Conservation (phyloP, 2,888 invertebrate genomes). For the Chirona hameri region DNA sequence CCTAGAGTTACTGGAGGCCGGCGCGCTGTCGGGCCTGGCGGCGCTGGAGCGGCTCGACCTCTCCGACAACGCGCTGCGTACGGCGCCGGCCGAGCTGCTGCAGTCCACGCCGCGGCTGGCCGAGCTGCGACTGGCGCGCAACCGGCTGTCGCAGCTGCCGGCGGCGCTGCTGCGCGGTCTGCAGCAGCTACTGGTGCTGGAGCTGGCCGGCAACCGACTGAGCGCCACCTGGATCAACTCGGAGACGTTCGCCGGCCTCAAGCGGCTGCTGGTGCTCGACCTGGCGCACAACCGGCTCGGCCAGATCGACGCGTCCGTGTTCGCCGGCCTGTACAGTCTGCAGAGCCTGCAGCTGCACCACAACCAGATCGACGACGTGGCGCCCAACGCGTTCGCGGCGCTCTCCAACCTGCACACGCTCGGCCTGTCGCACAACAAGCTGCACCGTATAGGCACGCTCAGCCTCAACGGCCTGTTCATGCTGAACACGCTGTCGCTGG, state of each 20-base stretch:
- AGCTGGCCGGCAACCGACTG: conserved; percentile 68
- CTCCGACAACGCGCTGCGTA: conserved; percentile 71
- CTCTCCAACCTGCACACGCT: conserved; percentile 74
- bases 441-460: conserved; percentile 57
- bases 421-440: conserved; percentile 73
- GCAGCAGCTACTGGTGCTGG: conserved; percentile 65
- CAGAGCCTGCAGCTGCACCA: conserved; percentile 61
- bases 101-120: conserved; percentile 65
- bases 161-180: conserved; percentile 57
- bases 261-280: conserved; percentile 69
- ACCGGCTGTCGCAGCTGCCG: not conserved
- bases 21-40: conserved; percentile 66
- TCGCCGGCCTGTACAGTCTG: conserved; percentile 77
- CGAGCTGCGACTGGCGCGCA: conserved; percentile 67
- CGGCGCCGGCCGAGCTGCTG: conserved; percentile 73
- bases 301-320: conserved; percentile 74
- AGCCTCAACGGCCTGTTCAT: conserved; percentile 64
- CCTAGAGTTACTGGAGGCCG: conserved; percentile 67
- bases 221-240: conserved; percentile 73
- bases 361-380: conserved; percentile 71
- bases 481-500: conserved; percentile 63
- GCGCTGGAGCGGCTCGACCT: conserved; percentile 68
- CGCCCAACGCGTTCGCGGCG: conserved; percentile 66
- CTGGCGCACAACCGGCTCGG: conserved; percentile 75
- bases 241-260: conserved; percentile 70